phyloP scores from a whole-genome alignment of 2,888 invertebrate species.

The Lycocerus yunnanus region DNA sequence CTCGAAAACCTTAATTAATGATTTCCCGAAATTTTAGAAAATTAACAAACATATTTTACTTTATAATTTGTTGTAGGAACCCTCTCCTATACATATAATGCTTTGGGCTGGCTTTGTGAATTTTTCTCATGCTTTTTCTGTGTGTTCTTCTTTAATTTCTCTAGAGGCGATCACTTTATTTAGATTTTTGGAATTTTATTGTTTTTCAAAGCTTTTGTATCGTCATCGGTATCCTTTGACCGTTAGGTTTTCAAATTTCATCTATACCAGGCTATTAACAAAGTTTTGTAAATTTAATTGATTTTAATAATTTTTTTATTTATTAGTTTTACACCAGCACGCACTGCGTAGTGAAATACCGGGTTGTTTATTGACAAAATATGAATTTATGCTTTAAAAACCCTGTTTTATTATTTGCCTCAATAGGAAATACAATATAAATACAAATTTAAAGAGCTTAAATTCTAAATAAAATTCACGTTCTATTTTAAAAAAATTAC shows the following conservation, averaged over 20 bases:
- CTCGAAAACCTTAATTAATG: not conserved
- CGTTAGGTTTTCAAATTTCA: not conserved
- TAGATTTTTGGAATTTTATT: not conserved
- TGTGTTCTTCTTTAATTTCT: constrained; percentile 9
- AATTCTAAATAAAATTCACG: too few relatives aligned
- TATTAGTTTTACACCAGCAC: too few relatives aligned
- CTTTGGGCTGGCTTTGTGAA: not conserved
- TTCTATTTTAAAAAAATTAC: too few relatives aligned
- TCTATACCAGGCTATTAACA: too few relatives aligned
- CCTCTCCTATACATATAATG: not conserved
- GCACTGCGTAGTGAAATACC: too few relatives aligned
- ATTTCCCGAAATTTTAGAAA: not conserved
- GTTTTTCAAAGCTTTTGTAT: not conserved
- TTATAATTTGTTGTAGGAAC: not conserved
- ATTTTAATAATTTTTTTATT: not conserved
- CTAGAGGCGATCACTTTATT: constrained; percentile 2
- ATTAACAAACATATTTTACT: not conserved
- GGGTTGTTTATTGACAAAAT: too few relatives aligned
- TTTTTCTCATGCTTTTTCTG: not conserved
- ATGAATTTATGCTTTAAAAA: too few relatives aligned
- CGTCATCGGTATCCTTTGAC: not conserved
- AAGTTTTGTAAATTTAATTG: too few relatives aligned
- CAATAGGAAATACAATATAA: too few relatives aligned
- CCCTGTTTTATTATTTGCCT: too few relatives aligned
- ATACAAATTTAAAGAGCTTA: too few relatives aligned